Evolutionary conservation across 35 echinoderm and acorn worm species (phyloP), one percentile per base, ranked within the genome.

Genomic region (Anneissia japonica): DNA sequence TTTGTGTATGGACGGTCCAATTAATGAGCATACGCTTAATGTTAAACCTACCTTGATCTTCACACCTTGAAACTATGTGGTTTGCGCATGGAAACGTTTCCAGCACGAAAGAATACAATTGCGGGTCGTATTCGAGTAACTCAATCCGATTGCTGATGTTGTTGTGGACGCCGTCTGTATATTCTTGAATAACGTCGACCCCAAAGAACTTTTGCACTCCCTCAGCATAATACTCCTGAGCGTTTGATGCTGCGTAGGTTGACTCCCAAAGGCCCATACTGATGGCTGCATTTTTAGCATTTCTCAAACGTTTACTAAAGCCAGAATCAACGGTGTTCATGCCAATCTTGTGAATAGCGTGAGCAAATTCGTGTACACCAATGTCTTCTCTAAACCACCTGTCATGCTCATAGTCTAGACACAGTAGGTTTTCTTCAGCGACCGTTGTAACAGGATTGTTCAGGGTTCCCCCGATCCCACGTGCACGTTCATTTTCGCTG

Each of bases 331-430:
- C 36, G 21, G 38, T 82, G 0, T 87, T 51, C n/a, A 94, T 21
- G 31, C 77, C 88, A 72, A 94, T 84, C 7, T 82, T 72, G 40
- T 90, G 88, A 21, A 94, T 90, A 30, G 78, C 41, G 74, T 94
- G 92, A 16, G 89, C 88, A 74, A 94, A 90, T 77, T 94, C 92
- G 77, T 94, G 92, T 19, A 94, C 46, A 4, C 90, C 23, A 51
- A 94, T 86, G 51, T 94, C 92, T 84, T 94, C 92, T 74, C 86
- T 84, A 35, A 0, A 86, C 83, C 88, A 90, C 4, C 72, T 79
- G 30, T 94, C 84, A 29, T 40, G 72, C 13, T 12, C 31, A 29
- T 26, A 11, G 19, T 40, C 35, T 3, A n/a, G 6, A 87, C 92
- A 94, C 0, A 94, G 56, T 33, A 90, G 32, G 40, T 94, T 94